Percentiles rank a stretch among this genome's conserved stretches.
phyloP scores from a whole-genome alignment of 2,113 vertebrate species.

The Scomber colias region DNA sequence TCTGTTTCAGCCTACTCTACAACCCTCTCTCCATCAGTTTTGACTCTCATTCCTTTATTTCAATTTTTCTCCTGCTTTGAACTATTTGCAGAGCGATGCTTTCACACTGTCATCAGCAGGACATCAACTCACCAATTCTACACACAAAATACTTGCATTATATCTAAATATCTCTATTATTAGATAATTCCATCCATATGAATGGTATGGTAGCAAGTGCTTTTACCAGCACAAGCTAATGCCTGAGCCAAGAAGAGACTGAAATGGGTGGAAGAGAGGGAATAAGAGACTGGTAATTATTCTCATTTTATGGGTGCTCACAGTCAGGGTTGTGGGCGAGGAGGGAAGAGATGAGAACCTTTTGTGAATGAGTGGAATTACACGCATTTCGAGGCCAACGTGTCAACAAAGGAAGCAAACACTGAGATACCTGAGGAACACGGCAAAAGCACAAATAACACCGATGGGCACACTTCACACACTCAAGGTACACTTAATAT shows the following conservation, averaged over 20 bases:
- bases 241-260: conserved; percentile 41
- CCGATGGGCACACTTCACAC: conserved; percentile 22
- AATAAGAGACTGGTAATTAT: conserved; percentile 61
- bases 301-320: conserved; percentile 58
- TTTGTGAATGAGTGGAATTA: conserved; percentile 41
- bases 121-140: not conserved
- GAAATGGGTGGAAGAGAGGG: conserved; percentile 26
- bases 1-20: conserved; percentile 7
- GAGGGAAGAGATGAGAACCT: conserved; percentile 18
- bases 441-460: not conserved
- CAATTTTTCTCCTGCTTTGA: conserved; percentile 7
- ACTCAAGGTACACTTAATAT: not conserved
- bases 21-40: conserved; percentile 13
- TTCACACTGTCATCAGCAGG: conserved; percentile 21
- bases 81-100: conserved; percentile 14
- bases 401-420: conserved; percentile 38
- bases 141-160: not conserved
- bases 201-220: conserved; percentile 41
- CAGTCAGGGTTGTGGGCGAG: conserved; percentile 18
- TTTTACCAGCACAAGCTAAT: conserved; percentile 45
- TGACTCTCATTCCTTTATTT: conserved; percentile 3
- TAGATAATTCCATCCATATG: conserved; percentile 36
- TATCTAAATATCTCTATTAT: conserved; percentile 28
- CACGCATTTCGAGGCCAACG: conserved; percentile 16
- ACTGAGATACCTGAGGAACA: conserved; percentile 2